phyloP scores from a whole-genome alignment of 2,113 vertebrate species.

The Brachypteracias leptosomus region DNA sequence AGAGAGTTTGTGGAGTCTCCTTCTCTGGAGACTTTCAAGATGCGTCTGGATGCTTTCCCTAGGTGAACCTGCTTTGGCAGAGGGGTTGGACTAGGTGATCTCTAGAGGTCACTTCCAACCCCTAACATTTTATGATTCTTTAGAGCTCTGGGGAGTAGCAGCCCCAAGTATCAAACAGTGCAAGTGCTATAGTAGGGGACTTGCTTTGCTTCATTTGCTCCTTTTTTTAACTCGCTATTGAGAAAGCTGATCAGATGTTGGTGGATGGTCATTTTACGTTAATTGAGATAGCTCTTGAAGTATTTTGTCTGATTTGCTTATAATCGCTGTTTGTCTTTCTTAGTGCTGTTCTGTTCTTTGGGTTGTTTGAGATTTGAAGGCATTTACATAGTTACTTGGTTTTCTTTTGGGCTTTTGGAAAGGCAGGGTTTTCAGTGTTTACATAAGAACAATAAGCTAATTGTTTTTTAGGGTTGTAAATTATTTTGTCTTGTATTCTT shows the following conservation, averaged over 20 bases:
- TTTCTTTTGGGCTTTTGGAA: conserved; percentile 21
- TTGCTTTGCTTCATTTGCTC: not conserved
- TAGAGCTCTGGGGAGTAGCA: not conserved
- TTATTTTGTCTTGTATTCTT: not conserved
- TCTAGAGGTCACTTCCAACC: too few relatives aligned
- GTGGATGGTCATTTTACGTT: not conserved
- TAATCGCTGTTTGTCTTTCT: not conserved
- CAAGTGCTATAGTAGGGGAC: not conserved
- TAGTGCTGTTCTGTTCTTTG: not conserved
- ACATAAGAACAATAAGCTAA: not conserved
- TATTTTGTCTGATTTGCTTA: not conserved
- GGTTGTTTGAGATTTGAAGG: not conserved
- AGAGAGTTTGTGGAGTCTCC: too few relatives aligned
- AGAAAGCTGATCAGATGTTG: not conserved
- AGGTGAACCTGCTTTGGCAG: too few relatives aligned
- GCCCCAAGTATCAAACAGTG: not conserved
- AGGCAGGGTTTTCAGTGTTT: not conserved
- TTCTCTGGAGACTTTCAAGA: too few relatives aligned
- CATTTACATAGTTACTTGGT: not conserved
- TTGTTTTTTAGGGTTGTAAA: conserved; percentile 8
- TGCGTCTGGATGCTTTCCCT: too few relatives aligned
- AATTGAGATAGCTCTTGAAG: not conserved
- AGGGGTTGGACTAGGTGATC: too few relatives aligned
- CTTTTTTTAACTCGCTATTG: not conserved
- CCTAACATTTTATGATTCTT: too few relatives aligned